phyloP scores from a whole-genome alignment of 35 echinoderm and acorn worm species.

The Diadema setosum region DNA sequence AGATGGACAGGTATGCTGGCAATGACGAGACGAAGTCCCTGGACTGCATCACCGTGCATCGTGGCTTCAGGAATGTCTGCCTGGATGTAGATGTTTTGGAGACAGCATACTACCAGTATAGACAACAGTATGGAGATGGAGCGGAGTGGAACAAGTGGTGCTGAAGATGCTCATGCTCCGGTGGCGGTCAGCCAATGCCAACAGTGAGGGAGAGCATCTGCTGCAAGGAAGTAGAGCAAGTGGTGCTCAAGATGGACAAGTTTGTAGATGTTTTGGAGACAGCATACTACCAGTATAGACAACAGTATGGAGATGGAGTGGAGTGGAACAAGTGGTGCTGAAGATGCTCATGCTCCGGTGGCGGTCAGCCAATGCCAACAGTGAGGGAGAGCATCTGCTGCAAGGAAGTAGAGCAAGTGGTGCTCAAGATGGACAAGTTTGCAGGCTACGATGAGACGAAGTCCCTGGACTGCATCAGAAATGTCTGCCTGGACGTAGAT shows the following conservation, averaged over 20 bases:
- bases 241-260: not conserved
- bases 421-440: not conserved
- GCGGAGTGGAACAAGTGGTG: too few species aligned
- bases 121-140: conserved; percentile 38
- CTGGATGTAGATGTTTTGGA: conserved; percentile 29
- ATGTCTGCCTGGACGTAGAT: conserved; percentile 27
- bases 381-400: not conserved
- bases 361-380: not conserved
- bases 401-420: not conserved
- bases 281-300: too few species aligned
- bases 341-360: not conserved
- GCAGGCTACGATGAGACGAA: not conserved
- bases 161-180: not conserved
- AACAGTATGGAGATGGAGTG: too few species aligned
- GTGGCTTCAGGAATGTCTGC: conserved; percentile 20
- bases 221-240: not conserved
- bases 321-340: too few species aligned
- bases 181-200: not conserved
- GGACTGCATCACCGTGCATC: conserved; percentile 40
- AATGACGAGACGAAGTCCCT: too few species aligned
- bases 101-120: conserved; percentile 33
- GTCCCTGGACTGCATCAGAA: not conserved
- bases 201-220: not conserved
- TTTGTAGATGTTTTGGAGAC: too few species aligned
- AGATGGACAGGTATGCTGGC: not conserved